Evolutionary conservation across 1,140 invertebrate species (phyloP), one percentile per base, ranked within the genome.

Genomic region (Vanessa atalanta): DNA sequence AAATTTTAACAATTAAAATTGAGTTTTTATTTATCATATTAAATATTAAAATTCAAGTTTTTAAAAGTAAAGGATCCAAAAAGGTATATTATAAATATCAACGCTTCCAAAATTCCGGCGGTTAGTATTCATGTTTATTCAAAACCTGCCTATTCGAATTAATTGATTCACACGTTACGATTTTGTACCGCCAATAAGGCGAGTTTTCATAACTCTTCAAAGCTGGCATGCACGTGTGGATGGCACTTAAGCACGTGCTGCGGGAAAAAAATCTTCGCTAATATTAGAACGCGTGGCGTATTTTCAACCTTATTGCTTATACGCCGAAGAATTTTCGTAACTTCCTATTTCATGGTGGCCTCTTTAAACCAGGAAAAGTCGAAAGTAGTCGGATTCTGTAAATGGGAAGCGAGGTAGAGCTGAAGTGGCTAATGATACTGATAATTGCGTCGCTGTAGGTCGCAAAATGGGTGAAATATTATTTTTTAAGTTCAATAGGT

Each of bases 181-280:
- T 31, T 60, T 37, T 12, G 68, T 47, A 67, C 55, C 65, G 72
- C 72, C 72, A 73, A 67, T 73, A 64, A 68, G 55, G 55, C 55
- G 51, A 60, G 55, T 73, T 65, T 73, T 60, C 57, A 61, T 48
- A 26, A 61, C 57, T 68, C 31, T 68, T 20, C 16, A 73, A 73
- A 73, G 65, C 65, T 73, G 31, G 47, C 55, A 61, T 73, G 55
- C 72, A 73, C 72, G 65, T 73, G 72, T 68, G 65, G 47, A 73
- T 67, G 65, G 48, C 65, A 73, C 65, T 73, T 50, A 63, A 73
- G 72, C 72, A 73, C 72, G 72, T 61, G 72, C 72, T 73, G 47
- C 57, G 57, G 57, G 15, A 57, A 71, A 75, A 75, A 75, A 75
- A 61, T 51, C 73, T 66, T 70, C 63, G 26, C 73, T 47, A 66